Conservation (phyloP, 2,888 invertebrate genomes). For the Rhagonycha fulva region DNA sequence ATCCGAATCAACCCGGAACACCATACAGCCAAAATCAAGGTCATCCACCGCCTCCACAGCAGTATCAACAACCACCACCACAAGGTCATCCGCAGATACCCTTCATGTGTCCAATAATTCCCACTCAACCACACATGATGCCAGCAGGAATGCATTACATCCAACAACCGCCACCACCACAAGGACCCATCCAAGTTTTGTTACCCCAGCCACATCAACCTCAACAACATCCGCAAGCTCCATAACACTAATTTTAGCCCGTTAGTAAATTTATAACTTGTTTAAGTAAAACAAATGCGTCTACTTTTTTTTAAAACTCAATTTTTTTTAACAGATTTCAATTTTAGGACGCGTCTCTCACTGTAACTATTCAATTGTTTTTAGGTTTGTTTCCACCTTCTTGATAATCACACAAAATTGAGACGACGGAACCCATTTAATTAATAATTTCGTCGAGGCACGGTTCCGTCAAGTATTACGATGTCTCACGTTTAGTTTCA, state of each 20-base stretch:
- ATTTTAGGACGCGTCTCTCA: neutral
- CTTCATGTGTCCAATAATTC: conserved; percentile 64
- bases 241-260: conserved; percentile 43
- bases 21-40: conserved; percentile 40
- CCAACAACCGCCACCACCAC: conserved; percentile 56
- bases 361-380: neutral
- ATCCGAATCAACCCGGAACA: conserved; percentile 50
- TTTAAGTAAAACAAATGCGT: conserved; percentile 13
- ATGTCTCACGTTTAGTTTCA: neutral
- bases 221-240: conserved; percentile 48
- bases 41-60: conserved; percentile 59
- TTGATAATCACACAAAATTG: neutral
- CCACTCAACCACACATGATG: conserved; percentile 59
- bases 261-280: conserved; percentile 22
- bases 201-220: conserved; percentile 54
- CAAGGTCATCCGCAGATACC: conserved; percentile 60
- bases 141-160: conserved; percentile 56
- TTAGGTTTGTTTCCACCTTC: neutral
- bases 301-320: neutral
- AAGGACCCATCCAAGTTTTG: conserved; percentile 55
- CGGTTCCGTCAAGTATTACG: neutral
- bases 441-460: neutral
- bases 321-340: neutral
- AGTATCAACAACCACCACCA: conserved; percentile 64
- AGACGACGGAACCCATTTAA: neutral